These are phyloP conservation scores for Drosophila melanosoma DNA, from an alignment of 2,888 invertebrate species.

Conservation along the genomic window DNA sequence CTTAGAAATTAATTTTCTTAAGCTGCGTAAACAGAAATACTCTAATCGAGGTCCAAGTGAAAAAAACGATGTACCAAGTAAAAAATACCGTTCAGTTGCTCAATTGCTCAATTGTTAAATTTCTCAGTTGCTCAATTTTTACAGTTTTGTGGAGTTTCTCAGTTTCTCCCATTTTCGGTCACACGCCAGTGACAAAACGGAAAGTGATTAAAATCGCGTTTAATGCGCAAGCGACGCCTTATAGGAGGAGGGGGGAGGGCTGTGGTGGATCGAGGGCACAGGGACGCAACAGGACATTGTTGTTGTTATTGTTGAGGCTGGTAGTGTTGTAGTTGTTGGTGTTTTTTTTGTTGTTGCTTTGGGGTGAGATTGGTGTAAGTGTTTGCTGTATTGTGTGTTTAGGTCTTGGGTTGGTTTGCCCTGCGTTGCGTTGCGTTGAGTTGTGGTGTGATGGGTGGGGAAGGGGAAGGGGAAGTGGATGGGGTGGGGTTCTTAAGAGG, in stretches of 20 bases:
- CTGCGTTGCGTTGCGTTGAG: too few relatives aligned
- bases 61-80: not conserved
- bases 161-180: conserved; percentile 35
- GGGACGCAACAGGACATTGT: conserved; percentile 22
- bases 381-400: conserved; percentile 52
- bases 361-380: conserved; percentile 41
- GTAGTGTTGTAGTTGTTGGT: conserved; percentile 14
- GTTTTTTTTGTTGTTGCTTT: conserved; percentile 11
- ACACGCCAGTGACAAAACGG: conserved; percentile 69
- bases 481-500: not conserved
- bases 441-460: too few relatives aligned
- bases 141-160: not conserved
- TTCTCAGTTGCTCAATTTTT: not conserved
- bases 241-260: not conserved
- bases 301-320: conserved; percentile 29
- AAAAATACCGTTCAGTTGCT: not conserved
- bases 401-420: conserved; percentile 32
- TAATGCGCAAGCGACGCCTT: conserved; percentile 67
- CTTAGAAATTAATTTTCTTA: conserved; percentile 17
- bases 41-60: not conserved
- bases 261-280: not conserved
- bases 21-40: not conserved
- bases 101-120: not conserved
- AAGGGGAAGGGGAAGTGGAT: not conserved
- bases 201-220: conserved; percentile 82